phyloP scores from a whole-genome alignment of 2,113 vertebrate genomes.

The Pyxicephalus adspersus region DNA sequence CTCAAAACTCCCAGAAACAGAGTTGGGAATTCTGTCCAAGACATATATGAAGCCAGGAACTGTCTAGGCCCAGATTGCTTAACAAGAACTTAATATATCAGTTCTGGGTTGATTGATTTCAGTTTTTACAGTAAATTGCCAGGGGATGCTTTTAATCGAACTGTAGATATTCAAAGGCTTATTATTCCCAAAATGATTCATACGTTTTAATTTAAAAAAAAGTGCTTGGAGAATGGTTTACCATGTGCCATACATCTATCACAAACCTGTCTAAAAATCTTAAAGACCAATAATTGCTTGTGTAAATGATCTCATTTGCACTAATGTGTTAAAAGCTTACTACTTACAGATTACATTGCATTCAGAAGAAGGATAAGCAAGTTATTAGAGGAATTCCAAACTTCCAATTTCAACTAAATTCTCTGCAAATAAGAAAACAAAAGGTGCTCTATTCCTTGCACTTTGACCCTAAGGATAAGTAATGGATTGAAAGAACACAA shows the following conservation, averaged over 20 bases:
- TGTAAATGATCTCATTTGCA: slow-evolving; percentile 48
- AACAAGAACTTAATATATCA: too few species aligned
- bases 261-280: neutral
- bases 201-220: neutral
- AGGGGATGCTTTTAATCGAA: too few species aligned
- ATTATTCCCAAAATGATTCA: neutral
- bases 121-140: too few species aligned
- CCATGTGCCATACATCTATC: too few species aligned
- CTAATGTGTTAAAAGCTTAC: slow-evolving; percentile 54
- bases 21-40: too few species aligned
- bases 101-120: too few species aligned
- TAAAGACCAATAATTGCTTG: neutral
- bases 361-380: slow-evolving; percentile 42
- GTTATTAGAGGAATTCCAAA: slow-evolving; percentile 47
- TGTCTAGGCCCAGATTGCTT: too few species aligned
- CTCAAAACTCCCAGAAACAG: too few species aligned
- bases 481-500: neutral
- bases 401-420: slow-evolving; percentile 37
- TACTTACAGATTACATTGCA: slow-evolving; percentile 31
- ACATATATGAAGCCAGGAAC: too few species aligned
- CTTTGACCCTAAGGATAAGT: slow-evolving; percentile 32
- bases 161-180: too few species aligned
- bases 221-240: neutral
- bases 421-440: slow-evolving; percentile 49
- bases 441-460: slow-evolving; percentile 39